Percentiles rank a stretch among this genome's conserved stretches.
phyloP scores from a whole-genome alignment of 2,888 invertebrate species.

The Cheilosia grossa region DNA sequence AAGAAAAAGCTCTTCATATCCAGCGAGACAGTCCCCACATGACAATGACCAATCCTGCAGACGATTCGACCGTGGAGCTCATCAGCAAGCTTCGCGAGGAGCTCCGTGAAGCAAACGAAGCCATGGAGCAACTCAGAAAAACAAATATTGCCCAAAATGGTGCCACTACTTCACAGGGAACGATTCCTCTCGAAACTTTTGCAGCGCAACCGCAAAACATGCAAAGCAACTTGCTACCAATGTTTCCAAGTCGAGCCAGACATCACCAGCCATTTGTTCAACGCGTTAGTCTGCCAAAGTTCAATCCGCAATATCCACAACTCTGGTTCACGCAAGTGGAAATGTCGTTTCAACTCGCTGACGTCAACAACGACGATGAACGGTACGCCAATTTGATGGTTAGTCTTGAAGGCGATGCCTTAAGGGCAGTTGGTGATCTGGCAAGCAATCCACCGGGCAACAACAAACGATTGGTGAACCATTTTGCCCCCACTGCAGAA shows the following conservation, averaged over 20 bases:
- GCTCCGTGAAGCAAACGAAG: slow-evolving; percentile 14
- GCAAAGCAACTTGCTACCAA: not conserved
- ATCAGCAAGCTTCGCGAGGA: not conserved
- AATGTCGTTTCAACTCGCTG: slow-evolving; percentile 16
- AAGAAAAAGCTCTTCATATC: not conserved
- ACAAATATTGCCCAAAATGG: not conserved
- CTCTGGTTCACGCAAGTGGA: slow-evolving; percentile 9
- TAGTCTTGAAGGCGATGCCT: slow-evolving; percentile 41
- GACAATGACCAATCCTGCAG: not conserved
- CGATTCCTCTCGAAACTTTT: slow-evolving; percentile 1
- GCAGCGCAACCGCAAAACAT: not conserved
- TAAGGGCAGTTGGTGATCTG: slow-evolving; percentile 20
- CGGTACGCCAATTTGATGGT: slow-evolving; percentile 31
- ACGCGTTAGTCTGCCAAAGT: not conserved
- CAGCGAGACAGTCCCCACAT: not conserved
- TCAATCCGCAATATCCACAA: slow-evolving; percentile 11
- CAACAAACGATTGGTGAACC: slow-evolving; percentile 18
- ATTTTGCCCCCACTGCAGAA: slow-evolving; percentile 26
- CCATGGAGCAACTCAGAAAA: not conserved
- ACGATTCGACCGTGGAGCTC: too few relatives aligned
- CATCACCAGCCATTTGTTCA: not conserved
- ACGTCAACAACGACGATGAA: slow-evolving; percentile 12
- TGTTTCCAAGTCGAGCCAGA: too few relatives aligned
- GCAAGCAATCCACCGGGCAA: slow-evolving; percentile 9
- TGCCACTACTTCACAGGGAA: not conserved